phyloP scores from a whole-genome alignment of 2,113 vertebrate genomes.

The Catharus bicknelli region DNA sequence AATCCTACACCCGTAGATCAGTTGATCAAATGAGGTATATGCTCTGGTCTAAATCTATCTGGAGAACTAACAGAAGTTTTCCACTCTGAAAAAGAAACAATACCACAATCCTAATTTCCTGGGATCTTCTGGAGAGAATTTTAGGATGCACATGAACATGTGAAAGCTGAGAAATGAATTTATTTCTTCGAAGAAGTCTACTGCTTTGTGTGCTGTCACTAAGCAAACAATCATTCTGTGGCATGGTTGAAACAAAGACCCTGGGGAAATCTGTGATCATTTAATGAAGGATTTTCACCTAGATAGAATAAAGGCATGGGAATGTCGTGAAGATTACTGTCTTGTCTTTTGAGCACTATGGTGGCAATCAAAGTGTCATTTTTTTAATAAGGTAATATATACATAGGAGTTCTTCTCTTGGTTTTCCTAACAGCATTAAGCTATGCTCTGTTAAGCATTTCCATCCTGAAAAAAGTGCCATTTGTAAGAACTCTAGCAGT shows the following conservation, averaged over 20 bases:
- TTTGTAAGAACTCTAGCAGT: background rate
- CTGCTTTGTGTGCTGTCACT: background rate
- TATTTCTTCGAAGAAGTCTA: background rate
- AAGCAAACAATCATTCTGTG: background rate
- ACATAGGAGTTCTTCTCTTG: background rate
- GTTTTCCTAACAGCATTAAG: background rate
- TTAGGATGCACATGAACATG: background rate
- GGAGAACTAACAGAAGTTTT: background rate
- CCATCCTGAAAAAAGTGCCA: background rate
- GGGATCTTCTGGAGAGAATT: background rate
- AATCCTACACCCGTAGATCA: background rate
- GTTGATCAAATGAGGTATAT: background rate
- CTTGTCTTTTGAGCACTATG: background rate
- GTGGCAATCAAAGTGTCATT: background rate
- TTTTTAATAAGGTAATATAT: background rate
- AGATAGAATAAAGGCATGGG: background rate
- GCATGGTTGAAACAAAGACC: background rate
- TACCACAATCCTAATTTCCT: background rate
- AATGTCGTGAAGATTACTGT: background rate
- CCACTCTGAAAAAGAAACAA: background rate
- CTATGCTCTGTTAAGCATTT: background rate
- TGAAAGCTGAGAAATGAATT: background rate
- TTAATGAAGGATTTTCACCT: background rate
- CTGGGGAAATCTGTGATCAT: background rate
- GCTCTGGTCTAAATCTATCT: background rate